These are phyloP conservation scores for Mobula hypostoma DNA, from an alignment of 2,113 vertebrate species.

Conservation along the genomic window DNA sequence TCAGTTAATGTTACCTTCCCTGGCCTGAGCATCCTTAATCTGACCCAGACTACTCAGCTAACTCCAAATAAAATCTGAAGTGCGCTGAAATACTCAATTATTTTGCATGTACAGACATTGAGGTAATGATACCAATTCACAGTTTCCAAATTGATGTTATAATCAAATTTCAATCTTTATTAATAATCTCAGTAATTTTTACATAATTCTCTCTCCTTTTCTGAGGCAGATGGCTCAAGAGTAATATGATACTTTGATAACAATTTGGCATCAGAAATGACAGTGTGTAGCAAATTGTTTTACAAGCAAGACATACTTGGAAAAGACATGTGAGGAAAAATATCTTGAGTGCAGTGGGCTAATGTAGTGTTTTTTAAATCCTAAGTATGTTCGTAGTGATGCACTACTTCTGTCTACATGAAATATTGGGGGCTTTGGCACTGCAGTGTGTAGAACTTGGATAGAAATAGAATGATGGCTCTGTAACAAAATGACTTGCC, in stretches of 20 bases:
- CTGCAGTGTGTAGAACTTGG: not conserved
- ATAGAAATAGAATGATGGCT: not conserved
- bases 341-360: not conserved
- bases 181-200: too few species aligned
- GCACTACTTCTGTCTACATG: not conserved
- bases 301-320: not conserved
- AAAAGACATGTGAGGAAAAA: not conserved
- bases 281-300: not conserved
- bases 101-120: not conserved
- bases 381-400: not conserved
- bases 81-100: not conserved
- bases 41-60: not conserved
- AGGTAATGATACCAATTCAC: not conserved
- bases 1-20: not conserved
- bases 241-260: not conserved
- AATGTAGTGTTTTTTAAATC: not conserved
- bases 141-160: not conserved
- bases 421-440: not conserved
- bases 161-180: not conserved
- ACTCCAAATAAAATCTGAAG: not conserved
- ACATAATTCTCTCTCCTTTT: not conserved
- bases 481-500: not conserved
- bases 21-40: not conserved
- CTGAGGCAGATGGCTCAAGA: not conserved
- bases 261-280: not conserved